Evolutionary conservation across 2,113 vertebrate genomes (phyloP), one percentile per base, ranked within the genome.

Genomic region (Neogobius melanostomus): DNA sequence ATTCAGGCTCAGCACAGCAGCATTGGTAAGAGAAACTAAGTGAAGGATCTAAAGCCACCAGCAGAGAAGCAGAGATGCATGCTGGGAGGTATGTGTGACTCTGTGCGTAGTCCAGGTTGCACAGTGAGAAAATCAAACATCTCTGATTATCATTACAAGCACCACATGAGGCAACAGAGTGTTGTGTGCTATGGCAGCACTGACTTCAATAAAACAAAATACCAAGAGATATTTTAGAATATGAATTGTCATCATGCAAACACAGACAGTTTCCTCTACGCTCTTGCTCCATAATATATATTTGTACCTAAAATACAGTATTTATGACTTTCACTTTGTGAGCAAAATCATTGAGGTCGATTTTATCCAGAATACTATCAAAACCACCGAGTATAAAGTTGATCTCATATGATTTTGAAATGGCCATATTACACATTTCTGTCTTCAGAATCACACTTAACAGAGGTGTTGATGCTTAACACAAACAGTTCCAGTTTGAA

Each of bases 51-150:
- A 69, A 82, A 62, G 68, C 60, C 12, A 46, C 64, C 66, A 65
- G 69, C 74, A 76, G 75, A 69, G 72, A 48, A 65, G 66, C 77
- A 76, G 47, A 62, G 71, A 28, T 61, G 67, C 71, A 71, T 75
- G 75, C 73, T 82, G 83, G 69, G 72, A 76, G 51, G 72, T 57
- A 51, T 51, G 51, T 75, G 65, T 36, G 28, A n/a, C n/a, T 28
- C 71, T 63, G 52, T 6, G 3, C 48, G 62, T 57, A 44, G 44
- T 47, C 68, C 16, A 56, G 48, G 69, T 17, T 66, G 70, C 62
- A 68, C 71, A 61, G 70, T 52, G 79, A 78, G 60, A 52, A 79
- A 82, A 86, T 84, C 69, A 81, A 74, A 72, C 81, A 73, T 70
- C 36, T 57, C 45, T 60, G 48, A 21, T 43, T 63, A 61, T 76